Base-by-base conservation (phyloP, 1,140 invertebrate species). In the Potamilus streckersoni region DNA sequence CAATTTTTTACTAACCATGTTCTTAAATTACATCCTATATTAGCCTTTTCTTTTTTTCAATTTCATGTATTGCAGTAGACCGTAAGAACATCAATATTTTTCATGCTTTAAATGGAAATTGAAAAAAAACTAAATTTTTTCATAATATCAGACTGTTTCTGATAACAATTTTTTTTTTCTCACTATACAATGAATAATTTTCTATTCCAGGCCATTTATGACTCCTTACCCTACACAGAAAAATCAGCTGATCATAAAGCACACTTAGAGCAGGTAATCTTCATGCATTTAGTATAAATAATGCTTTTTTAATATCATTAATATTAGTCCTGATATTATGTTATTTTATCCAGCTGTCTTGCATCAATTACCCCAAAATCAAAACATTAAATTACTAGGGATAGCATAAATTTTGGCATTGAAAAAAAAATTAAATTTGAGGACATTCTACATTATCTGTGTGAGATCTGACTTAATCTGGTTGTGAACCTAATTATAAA, bases 131-230 rank as follows among this genome's bases (percentile, higher is more conserved):
- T 0, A 19, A 62, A n/a, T 62, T 23, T 61, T 61, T 8, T 14
- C 4, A 62, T 11, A 8, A 62, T 19, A 23, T 23, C 3, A 62
- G 19, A 23, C 60, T 62, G 20, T n/a, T 62, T 62, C 20, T 11
- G 20, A 15, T 13, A 19, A n/a, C 6, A n/a, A n/a, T 62, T 62
- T 13, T 23, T 62, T 62, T 61, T 61, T 61, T 2, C n/a, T 60
- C n/a, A 20, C 20, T n/a, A 62, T n/a, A n/a, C 19, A 62, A 62
- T 62, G 20, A 62, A 23, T 14, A 62, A 23, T 73, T 23, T 73
- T 27, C 27, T 76, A 62, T 82, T 81, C 69, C 80, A 88, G 86
- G 80, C 76, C 3, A 85, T 87, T 59, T 86, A 81, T 81, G 86
- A 87, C 74, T 80, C 82, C 14, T 75, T 86, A 20, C 83, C 84